phyloP scores from a whole-genome alignment of 2,113 vertebrate species.

The Hassar affinis region DNA sequence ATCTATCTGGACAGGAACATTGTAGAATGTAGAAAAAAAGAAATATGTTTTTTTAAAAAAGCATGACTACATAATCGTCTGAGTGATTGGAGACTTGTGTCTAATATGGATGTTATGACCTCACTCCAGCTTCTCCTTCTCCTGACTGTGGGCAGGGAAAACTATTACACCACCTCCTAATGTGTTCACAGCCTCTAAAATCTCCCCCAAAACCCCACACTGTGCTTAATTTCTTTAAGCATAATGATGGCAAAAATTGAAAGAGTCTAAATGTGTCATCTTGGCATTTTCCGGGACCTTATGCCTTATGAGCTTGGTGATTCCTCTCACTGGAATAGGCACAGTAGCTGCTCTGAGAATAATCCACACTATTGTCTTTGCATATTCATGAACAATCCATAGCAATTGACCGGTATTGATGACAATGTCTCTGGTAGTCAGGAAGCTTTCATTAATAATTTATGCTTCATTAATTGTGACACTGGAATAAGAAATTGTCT shows the following conservation, averaged over 20 bases:
- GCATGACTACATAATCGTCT: neutral
- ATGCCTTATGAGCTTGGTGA: neutral
- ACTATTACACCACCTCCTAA: neutral
- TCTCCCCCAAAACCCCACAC: neutral
- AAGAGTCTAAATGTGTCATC: neutral
- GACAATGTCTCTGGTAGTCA: constrained; percentile 4
- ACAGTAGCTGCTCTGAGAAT: neutral
- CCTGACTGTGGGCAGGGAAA: neutral
- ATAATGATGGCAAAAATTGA: neutral
- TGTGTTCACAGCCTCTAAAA: neutral
- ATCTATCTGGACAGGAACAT: constrained; percentile 27
- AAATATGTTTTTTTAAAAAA: no score
- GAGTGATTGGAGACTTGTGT: neutral
- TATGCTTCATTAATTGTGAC: constrained; percentile 22
- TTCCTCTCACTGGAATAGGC: constrained; percentile 1
- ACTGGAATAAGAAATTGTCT: neutral
- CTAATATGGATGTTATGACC: constrained; percentile 9
- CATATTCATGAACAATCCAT: constrained; percentile 19
- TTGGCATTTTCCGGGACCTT: neutral
- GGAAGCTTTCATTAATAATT: constrained; percentile 21
- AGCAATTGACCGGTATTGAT: constrained; percentile 29
- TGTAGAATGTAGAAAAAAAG: neutral
- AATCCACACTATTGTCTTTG: neutral
- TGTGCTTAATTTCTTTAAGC: neutral
- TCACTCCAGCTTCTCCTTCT: neutral